A percentile compares a stretch with the other conserved stretches of the same genome.
Evolutionary conservation across 2,113 vertebrate species (phyloP).

Genomic region (Ctenodactylus gundi): DNA sequence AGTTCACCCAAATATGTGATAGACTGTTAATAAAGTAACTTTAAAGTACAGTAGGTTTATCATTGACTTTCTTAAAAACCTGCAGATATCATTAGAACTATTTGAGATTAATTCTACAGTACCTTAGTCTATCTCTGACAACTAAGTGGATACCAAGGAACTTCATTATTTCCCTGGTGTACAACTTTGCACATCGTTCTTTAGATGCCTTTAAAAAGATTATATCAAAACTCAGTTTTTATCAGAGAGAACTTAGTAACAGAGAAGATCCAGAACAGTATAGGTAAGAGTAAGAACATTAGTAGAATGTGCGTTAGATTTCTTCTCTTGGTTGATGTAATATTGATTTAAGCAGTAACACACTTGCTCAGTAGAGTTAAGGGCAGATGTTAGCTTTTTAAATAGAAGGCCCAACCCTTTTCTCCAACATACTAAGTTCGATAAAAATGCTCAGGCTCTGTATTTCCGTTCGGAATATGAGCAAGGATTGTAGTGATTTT

Average conservation of each 20-base stretch:
- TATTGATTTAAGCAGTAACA: not conserved
- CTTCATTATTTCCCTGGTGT: not conserved
- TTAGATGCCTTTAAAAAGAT: constrained; percentile 7
- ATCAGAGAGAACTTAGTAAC: not conserved
- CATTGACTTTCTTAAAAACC: not conserved
- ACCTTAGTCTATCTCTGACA: not conserved
- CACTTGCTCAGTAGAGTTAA: not conserved
- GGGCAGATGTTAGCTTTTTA: not conserved
- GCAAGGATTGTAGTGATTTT: not conserved
- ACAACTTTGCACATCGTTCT: not conserved
- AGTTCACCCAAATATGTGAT: not conserved
- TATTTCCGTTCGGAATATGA: not conserved
- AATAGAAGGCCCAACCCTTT: not conserved
- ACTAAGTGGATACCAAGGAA: not conserved
- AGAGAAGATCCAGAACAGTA: not conserved
- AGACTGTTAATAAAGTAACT: not conserved
- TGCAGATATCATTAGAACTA: not conserved
- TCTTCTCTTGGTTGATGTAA: not conserved
- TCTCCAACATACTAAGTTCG: not conserved
- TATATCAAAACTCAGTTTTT: not conserved
- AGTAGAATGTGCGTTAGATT: not conserved
- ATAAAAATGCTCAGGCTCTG: not conserved
- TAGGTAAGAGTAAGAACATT: not conserved
- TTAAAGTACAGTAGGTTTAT: not conserved
- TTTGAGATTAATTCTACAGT: not conserved